A percentile compares a stretch with the other conserved stretches of the same genome.
phyloP scores from a whole-genome alignment of 2,888 invertebrate genomes.

The Himalopsyche kuldschensis region DNA sequence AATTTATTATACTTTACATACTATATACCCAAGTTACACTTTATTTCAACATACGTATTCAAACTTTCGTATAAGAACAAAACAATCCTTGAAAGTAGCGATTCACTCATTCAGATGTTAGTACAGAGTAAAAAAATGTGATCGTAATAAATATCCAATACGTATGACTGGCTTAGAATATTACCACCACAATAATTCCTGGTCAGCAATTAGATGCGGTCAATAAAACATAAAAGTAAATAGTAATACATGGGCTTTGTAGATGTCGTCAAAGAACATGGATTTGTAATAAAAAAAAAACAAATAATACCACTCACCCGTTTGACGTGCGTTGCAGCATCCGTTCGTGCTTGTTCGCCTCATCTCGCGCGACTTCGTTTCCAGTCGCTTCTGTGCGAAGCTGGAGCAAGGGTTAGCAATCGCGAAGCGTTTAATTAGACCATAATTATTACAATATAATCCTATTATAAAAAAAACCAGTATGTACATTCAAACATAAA shows the following conservation, averaged over 20 bases:
- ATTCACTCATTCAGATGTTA: too few species aligned
- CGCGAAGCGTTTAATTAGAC: background rate
- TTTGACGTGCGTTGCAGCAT: constrained; percentile 37
- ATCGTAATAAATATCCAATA: too few species aligned
- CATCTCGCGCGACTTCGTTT: constrained; percentile 27
- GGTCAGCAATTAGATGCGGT: background rate
- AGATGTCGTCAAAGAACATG: background rate
- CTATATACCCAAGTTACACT: too few species aligned
- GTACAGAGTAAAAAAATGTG: too few species aligned
- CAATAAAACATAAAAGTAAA: background rate
- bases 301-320: constrained; percentile 2
- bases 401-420: constrained; percentile 3
- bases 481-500: too few species aligned
- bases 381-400: constrained; percentile 21
- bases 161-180: too few species aligned
- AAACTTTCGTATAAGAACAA: too few species aligned
- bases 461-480: too few species aligned
- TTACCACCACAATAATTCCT: background rate
- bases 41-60: too few species aligned
- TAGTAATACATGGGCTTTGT: background rate
- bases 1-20: too few species aligned
- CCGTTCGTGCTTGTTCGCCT: constrained; percentile 30
- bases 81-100: too few species aligned
- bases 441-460: background rate
- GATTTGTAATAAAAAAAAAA: constrained; percentile 5